Percentiles rank a stretch among this genome's conserved stretches.
phyloP scores from a whole-genome alignment of 1,140 invertebrate species.

The Drosophila kikkawai region DNA sequence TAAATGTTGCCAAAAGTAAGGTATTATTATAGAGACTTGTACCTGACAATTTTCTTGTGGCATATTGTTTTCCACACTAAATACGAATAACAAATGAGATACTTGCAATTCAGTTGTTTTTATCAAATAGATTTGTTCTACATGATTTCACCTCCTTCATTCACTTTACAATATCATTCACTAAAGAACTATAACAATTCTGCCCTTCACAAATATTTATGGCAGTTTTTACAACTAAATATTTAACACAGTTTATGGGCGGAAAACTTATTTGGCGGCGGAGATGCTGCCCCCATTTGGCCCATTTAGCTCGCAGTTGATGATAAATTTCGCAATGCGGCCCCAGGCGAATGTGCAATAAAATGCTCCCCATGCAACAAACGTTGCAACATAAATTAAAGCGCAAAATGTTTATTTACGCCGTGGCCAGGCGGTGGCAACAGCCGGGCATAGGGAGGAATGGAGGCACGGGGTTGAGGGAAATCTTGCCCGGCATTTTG shows the following conservation, averaged over 20 bases:
- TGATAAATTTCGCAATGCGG: conserved; percentile 66
- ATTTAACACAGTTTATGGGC: conserved; percentile 29
- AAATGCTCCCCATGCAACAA: conserved; percentile 68
- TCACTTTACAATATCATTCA: background rate
- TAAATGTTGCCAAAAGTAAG: background rate
- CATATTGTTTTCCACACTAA: background rate
- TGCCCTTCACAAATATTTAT: conserved; percentile 14
- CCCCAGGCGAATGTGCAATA: conserved; percentile 66
- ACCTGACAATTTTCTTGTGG: background rate
- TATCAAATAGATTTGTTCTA: background rate
- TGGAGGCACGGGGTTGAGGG: conserved; percentile 1
- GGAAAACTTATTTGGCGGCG: conserved; percentile 31
- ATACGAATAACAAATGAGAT: background rate
- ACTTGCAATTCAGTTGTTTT: background rate
- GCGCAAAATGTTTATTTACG: conserved; percentile 79
- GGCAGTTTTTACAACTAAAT: conserved; percentile 23
- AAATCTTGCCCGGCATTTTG: conserved; percentile 36
- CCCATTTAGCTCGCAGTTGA: conserved; percentile 46
- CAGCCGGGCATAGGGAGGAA: background rate
- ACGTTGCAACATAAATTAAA: conserved; percentile 73
- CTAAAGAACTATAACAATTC: background rate
- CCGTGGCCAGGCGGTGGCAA: conserved; percentile 22
- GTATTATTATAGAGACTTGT: background rate
- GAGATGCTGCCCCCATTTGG: conserved; percentile 41
- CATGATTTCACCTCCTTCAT: background rate